Conservation (phyloP, 2,113 vertebrate species). For the Calidris pugnax region DNA sequence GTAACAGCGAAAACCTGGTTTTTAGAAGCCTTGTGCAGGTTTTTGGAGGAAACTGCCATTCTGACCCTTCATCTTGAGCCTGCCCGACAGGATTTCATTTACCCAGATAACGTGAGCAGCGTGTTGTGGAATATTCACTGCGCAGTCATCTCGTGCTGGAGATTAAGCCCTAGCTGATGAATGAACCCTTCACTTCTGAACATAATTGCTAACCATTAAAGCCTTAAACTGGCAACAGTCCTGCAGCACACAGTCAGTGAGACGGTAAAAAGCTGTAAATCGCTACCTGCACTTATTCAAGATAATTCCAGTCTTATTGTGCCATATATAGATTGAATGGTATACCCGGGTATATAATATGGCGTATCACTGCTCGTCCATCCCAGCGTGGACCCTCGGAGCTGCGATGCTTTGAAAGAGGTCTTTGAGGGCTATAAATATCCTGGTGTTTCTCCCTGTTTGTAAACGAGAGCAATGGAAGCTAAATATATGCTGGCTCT, state of each 20-base stretch:
- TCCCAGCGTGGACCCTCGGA: neutral
- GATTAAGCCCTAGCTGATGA: slow-evolving; percentile 55
- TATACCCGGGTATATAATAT: neutral
- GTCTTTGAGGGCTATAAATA: slow-evolving; percentile 15
- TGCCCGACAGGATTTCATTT: neutral
- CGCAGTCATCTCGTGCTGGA: neutral
- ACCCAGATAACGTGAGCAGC: neutral
- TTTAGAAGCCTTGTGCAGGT: neutral
- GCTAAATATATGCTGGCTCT: slow-evolving; percentile 19
- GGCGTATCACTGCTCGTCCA: neutral
- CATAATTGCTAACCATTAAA: slow-evolving; percentile 40
- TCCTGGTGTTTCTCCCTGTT: neutral
- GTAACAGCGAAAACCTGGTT: neutral
- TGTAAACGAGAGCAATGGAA: slow-evolving; percentile 20
- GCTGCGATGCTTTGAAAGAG: neutral
- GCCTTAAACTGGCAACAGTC: slow-evolving; percentile 9
- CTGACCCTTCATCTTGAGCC: neutral
- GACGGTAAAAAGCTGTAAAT: slow-evolving; percentile 19
- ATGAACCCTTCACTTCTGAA: slow-evolving; percentile 53
- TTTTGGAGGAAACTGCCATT: neutral
- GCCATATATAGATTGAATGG: neutral
- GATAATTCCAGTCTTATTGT: neutral
- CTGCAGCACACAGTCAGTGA: neutral
- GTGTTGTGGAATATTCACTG: slow-evolving; percentile 1
- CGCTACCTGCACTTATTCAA: neutral